These are phyloP conservation scores for Leuctra nigra DNA, from an alignment of 2,888 invertebrate genomes.

Conservation along the genomic window DNA sequence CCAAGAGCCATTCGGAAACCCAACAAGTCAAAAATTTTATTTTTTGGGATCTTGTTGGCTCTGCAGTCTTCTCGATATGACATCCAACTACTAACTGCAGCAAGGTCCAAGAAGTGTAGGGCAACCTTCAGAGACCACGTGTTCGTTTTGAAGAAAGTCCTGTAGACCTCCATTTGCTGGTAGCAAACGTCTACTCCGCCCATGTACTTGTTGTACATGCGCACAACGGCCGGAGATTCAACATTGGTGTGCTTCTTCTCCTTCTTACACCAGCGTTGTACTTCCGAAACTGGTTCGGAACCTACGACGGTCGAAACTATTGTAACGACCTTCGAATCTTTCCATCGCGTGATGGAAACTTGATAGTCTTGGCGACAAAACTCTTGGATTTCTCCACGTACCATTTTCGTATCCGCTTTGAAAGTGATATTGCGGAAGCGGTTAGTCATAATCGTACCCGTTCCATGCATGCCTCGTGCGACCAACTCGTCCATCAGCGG, in stretches of 20 bases:
- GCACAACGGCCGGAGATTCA: constrained; percentile 33
- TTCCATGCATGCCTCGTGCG: constrained; percentile 24
- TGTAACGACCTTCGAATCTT: constrained; percentile 30
- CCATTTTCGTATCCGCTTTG: constrained; percentile 31
- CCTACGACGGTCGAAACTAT: constrained; percentile 33
- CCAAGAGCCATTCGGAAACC: not conserved
- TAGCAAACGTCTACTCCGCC: constrained; percentile 34
- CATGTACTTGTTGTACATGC: constrained; percentile 33
- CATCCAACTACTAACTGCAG: constrained; percentile 31
- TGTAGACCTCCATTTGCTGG: constrained; percentile 33
- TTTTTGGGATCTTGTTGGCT: constrained; percentile 12
- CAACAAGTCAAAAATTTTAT: constrained; percentile 6
- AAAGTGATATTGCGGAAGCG: constrained; percentile 27
- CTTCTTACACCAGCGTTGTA: constrained; percentile 29
- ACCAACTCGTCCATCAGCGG: not conserved
- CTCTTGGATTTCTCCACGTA: constrained; percentile 31
- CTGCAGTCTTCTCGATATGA: constrained; percentile 29
- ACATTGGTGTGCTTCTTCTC: constrained; percentile 26
- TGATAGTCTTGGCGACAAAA: constrained; percentile 30
- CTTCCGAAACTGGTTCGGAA: constrained; percentile 29
- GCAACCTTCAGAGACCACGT: constrained; percentile 35
- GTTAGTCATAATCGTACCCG: constrained; percentile 29
- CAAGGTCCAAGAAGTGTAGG: constrained; percentile 29
- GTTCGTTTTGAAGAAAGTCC: constrained; percentile 33
- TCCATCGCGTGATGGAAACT: constrained; percentile 34